Evolutionary conservation across 2,888 invertebrate genomes (phyloP).

Genomic region (Marasmarcha lunaedactyla): DNA sequence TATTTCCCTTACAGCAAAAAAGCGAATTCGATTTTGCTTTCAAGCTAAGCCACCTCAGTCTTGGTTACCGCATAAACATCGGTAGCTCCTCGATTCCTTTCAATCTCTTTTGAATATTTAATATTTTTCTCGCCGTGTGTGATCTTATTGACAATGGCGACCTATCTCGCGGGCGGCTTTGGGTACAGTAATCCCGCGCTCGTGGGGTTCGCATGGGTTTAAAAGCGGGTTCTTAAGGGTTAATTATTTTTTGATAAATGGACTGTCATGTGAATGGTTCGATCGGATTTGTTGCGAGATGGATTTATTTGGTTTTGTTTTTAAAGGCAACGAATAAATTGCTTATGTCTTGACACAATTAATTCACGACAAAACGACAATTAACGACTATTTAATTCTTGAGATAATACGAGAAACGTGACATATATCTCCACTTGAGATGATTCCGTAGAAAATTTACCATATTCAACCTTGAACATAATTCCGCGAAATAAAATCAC

Average conservation of each 20-base stretch:
- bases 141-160: constrained; percentile 2
- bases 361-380: no score
- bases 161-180: neutral
- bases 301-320: no score
- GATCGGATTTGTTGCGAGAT: neutral
- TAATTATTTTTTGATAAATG: constrained; percentile 1
- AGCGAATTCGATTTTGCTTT: no score
- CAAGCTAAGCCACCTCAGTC: no score
- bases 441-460: no score
- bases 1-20: no score
- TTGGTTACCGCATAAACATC: constrained; percentile 6
- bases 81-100: constrained; percentile 7
- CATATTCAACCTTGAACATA: no score
- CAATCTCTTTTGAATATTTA: constrained; percentile 11
- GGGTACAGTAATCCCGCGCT: neutral
- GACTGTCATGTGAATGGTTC: neutral
- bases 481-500: no score
- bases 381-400: no score
- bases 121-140: constrained; percentile 10
- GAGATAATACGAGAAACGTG: no score
- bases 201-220: neutral
- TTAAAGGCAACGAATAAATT: constrained; percentile 1
- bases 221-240: neutral
- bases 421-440: no score
- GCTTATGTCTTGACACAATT: no score